Conservation (phyloP, 2,797 vertebrate genomes). For the Neosilurus hyrtlii region DNA sequence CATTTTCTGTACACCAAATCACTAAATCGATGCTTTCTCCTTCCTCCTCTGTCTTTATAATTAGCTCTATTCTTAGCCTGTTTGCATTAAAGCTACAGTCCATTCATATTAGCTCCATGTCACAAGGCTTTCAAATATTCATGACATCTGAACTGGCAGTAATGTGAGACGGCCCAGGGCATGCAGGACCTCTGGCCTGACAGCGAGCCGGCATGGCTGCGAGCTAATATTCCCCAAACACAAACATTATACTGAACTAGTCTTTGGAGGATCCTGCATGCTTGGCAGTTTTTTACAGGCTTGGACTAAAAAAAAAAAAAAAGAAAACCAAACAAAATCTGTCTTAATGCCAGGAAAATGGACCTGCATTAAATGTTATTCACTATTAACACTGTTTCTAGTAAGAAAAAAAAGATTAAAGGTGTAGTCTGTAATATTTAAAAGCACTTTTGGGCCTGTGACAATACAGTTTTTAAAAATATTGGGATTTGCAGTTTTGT, state of each 20-base stretch:
- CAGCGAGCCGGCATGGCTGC: conserved; percentile 19
- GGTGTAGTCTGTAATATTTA: conserved; percentile 6
- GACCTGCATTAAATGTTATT: neutral
- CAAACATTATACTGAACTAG: neutral
- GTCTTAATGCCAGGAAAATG: neutral
- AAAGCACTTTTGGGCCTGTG: neutral
- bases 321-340: neutral
- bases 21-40: conserved; percentile 37
- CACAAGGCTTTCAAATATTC: conserved; percentile 56
- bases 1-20: conserved; percentile 21
- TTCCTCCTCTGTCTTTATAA: conserved; percentile 14
- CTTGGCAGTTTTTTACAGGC: neutral
- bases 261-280: neutral
- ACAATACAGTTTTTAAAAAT: neutral
- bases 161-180: conserved; percentile 46
- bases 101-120: conserved; percentile 47
- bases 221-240: conserved; percentile 23
- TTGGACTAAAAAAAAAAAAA: neutral
- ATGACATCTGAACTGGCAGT: conserved; percentile 52
- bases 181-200: conserved; percentile 23
- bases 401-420: neutral
- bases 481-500: neutral
- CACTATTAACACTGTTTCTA: neutral
- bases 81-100: conserved; percentile 44
- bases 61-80: conserved; percentile 48